Conservation (phyloP, 2,797 vertebrate genomes). For the Melanotaenia pygmaea region DNA sequence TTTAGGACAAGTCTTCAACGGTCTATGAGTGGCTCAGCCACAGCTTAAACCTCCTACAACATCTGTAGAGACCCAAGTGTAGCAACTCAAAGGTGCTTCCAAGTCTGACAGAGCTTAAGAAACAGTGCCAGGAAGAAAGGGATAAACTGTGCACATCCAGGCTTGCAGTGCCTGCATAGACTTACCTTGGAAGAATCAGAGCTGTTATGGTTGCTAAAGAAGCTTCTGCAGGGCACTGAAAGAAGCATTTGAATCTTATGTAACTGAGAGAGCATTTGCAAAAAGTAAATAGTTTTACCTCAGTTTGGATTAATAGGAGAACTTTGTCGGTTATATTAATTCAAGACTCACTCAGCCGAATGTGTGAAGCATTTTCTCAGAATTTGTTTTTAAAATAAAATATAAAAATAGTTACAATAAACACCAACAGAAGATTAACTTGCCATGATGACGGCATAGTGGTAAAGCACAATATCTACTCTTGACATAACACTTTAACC, state of each 20-base stretch:
- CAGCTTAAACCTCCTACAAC: conserved; percentile 2
- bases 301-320: too few relatives aligned
- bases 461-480: too few relatives aligned
- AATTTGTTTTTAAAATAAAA: too few relatives aligned
- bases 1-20: background rate
- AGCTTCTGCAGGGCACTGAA: conserved; percentile 2
- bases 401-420: too few relatives aligned
- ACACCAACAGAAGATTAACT: too few relatives aligned
- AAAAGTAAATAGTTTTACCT: background rate
- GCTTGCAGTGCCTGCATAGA: conserved; percentile 11
- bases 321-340: too few relatives aligned
- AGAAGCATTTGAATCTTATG: background rate
- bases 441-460: too few relatives aligned
- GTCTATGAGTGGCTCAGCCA: background rate
- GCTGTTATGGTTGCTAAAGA: conserved; percentile 9
- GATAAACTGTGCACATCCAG: conserved; percentile 18
- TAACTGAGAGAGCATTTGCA: background rate
- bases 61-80: conserved; percentile 19
- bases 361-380: too few relatives aligned
- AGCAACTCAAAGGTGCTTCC: background rate
- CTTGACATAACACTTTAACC: too few relatives aligned
- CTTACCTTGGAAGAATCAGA: conserved; percentile 1
- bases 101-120: conserved; percentile 18
- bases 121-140: conserved; percentile 14
- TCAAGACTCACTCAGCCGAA: too few relatives aligned